phyloP scores from a whole-genome alignment of 2,797 vertebrate species.

The Rhabdophis nuchalis region DNA sequence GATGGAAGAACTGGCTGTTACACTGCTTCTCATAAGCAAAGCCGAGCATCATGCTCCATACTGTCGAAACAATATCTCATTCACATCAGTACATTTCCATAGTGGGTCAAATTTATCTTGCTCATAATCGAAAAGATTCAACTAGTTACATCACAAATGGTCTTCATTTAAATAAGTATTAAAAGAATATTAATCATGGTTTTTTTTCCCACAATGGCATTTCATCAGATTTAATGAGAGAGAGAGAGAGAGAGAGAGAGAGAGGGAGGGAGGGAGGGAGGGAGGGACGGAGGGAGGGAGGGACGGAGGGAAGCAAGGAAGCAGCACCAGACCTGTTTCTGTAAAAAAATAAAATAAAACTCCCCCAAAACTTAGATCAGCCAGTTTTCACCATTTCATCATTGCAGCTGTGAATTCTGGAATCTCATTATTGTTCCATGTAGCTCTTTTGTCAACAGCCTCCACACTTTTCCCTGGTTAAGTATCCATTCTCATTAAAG shows the following conservation, averaged over 20 bases:
- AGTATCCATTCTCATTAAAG: neutral
- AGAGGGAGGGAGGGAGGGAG: too few relatives aligned
- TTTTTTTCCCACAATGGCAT: neutral
- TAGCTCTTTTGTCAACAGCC: neutral
- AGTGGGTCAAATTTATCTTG: constrained; percentile 32
- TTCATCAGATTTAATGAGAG: neutral
- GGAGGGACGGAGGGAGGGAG: too few relatives aligned
- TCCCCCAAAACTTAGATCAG: neutral
- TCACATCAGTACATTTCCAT: constrained; percentile 41
- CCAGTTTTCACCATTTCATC: neutral
- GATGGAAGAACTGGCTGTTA: constrained; percentile 68
- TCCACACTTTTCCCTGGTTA: neutral
- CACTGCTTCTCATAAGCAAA: constrained; percentile 44
- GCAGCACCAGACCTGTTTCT: neutral
- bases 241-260: too few relatives aligned
- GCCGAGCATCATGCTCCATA: constrained; percentile 56
- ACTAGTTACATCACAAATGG: constrained; percentile 44
- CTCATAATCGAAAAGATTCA: constrained; percentile 40
- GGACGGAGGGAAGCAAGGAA: too few relatives aligned
- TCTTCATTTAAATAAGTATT: constrained; percentile 35
- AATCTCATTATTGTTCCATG: neutral
- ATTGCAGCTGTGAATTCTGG: neutral
- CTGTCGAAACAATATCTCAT: constrained; percentile 47
- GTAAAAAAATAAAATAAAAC: neutral
- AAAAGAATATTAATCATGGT: neutral